phyloP scores from a whole-genome alignment of 1,140 invertebrate species.

The Habropoda laboriosa region DNA sequence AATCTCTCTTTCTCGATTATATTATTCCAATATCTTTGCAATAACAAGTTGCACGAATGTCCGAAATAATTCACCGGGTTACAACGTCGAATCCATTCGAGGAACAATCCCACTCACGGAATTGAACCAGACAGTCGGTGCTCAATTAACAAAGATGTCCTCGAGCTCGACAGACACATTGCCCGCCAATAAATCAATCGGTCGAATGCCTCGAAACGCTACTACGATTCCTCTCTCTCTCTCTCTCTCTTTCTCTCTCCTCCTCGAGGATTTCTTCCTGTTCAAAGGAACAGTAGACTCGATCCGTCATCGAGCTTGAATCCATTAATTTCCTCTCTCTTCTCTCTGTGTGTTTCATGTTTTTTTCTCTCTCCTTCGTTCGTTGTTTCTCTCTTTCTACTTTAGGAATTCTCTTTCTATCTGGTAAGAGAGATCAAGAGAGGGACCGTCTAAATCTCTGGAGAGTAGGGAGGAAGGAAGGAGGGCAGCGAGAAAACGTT shows the following conservation, averaged over 20 bases:
- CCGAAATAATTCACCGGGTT: neutral
- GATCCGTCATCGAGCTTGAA: neutral
- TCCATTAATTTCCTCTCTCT: neutral
- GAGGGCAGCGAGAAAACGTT: neutral
- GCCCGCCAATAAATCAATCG: constrained; percentile 30
- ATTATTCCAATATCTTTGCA: too few species aligned
- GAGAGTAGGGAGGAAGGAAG: neutral
- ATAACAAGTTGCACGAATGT: neutral
- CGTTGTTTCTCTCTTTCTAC: too few species aligned
- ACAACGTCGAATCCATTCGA: neutral
- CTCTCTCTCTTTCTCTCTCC: neutral
- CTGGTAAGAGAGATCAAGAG: too few species aligned
- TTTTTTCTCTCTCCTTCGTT: neutral
- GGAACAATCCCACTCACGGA: neutral
- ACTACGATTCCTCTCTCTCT: neutral
- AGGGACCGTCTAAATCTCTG: neutral
- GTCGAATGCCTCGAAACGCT: neutral
- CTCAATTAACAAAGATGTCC: constrained; percentile 32
- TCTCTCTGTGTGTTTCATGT: neutral
- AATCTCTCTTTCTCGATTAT: too few species aligned
- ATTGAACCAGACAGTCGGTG: constrained; percentile 2
- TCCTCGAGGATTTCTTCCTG: neutral
- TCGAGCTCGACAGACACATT: neutral
- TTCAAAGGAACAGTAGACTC: neutral
- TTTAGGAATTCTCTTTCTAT: neutral